Conservation (phyloP, 2,888 invertebrate genomes). For the Nomada goodeniana region DNA sequence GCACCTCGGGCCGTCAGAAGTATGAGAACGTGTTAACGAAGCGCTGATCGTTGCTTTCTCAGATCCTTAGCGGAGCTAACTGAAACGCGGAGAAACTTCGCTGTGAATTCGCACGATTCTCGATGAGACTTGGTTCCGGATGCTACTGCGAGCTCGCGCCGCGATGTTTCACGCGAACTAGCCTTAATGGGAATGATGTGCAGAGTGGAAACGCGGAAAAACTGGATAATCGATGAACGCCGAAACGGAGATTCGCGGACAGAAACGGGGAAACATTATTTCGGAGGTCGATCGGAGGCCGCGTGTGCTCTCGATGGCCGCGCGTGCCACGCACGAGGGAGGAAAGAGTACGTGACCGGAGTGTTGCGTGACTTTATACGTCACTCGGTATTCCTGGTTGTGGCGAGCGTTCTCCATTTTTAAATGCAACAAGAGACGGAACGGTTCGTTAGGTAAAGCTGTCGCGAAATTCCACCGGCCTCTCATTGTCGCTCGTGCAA, state of each 20-base stretch:
- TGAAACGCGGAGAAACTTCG: background rate
- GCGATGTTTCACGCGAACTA: no score
- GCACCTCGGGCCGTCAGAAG: constrained; percentile 2
- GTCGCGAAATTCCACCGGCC: constrained; percentile 38
- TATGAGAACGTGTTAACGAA: constrained; percentile 21
- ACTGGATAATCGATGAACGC: no score
- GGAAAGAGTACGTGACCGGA: constrained; percentile 54
- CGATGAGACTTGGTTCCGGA: background rate
- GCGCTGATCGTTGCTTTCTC: constrained; percentile 11
- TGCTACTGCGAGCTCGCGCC: background rate
- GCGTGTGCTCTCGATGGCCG: constrained; percentile 11
- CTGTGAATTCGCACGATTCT: background rate
- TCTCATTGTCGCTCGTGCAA: constrained; percentile 14
- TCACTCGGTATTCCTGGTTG: constrained; percentile 39
- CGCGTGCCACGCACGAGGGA: constrained; percentile 20
- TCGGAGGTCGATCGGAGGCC: constrained; percentile 31
- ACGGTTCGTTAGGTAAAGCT: constrained; percentile 44
- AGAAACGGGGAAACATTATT: background rate
- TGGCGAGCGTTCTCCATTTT: constrained; percentile 50
- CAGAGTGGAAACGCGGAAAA: no score
- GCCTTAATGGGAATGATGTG: no score
- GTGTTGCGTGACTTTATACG: constrained; percentile 49
- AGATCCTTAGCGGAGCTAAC: constrained; percentile 8
- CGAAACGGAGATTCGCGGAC: background rate
- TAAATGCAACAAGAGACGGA: constrained; percentile 51